A percentile compares a stretch with the other conserved stretches of the same genome.
phyloP scores from a whole-genome alignment of 2,888 invertebrate species.

The Tigriopus californicus region DNA sequence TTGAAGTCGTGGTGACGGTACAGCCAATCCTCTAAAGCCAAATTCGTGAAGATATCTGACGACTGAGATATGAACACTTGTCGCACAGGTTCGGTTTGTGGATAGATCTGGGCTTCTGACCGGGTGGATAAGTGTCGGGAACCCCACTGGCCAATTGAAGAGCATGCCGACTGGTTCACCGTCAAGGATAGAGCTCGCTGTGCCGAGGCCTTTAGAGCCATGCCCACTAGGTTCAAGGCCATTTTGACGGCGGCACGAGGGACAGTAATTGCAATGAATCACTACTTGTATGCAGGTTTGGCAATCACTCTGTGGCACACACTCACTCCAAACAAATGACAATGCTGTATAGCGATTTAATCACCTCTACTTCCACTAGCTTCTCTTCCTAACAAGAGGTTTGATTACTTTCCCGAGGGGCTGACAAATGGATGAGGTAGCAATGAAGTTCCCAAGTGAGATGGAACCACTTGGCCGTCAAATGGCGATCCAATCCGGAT shows the following conservation, averaged over 20 bases:
- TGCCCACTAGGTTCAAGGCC: background rate
- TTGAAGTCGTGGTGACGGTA: constrained; percentile 31
- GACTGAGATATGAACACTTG: constrained; percentile 83
- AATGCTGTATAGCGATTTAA: no score
- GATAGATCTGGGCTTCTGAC: background rate
- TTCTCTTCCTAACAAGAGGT: background rate
- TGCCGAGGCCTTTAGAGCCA: background rate
- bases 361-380: no score
- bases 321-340: no score
- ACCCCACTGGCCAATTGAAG: background rate
- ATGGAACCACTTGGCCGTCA: constrained; percentile 88
- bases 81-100: constrained; percentile 32
- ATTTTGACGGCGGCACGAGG: background rate
- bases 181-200: background rate
- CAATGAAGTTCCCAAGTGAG: constrained; percentile 73
- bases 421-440: constrained; percentile 41
- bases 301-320: background rate
- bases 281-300: background rate
- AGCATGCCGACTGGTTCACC: background rate
- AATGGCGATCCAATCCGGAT: constrained; percentile 34
- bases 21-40: constrained; percentile 91
- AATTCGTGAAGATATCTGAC: constrained; percentile 70
- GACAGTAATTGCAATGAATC: no score
- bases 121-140: background rate
- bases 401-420: constrained; percentile 17